Evolutionary conservation across 1,140 invertebrate genomes (phyloP).

Genomic region (Cotesia chilonis): DNA sequence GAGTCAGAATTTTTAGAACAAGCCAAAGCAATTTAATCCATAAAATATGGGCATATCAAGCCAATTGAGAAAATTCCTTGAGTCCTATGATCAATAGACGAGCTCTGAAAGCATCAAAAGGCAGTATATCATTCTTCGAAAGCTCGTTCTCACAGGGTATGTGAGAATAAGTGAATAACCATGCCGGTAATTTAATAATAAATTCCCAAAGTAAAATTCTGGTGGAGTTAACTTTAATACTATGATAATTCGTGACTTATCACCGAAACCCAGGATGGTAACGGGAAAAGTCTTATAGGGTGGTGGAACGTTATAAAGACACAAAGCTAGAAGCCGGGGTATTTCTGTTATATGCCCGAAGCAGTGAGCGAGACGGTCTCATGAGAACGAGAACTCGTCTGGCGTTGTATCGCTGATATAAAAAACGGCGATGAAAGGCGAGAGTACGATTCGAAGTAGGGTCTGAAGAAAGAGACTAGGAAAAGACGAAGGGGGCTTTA

Average conservation of each 20-base stretch:
- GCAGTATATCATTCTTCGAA: too few relatives aligned
- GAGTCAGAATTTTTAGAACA: too few relatives aligned
- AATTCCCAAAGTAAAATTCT: too few relatives aligned
- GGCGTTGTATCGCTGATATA: not conserved
- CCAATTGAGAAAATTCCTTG: too few relatives aligned
- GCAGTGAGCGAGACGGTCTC: conserved; percentile 21
- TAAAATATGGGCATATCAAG: too few relatives aligned
- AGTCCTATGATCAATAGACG: too few relatives aligned
- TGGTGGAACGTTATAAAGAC: conserved; percentile 52
- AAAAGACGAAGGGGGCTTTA: not conserved
- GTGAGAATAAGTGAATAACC: too few relatives aligned
- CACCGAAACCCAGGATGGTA: conserved; percentile 48
- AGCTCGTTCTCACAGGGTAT: too few relatives aligned
- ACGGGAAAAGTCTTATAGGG: conserved; percentile 47
- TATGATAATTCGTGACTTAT: conserved; percentile 52
- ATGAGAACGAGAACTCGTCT: conserved; percentile 17
- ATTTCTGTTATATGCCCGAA: conserved; percentile 50
- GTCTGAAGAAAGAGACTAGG: conserved; percentile 26
- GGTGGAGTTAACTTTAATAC: conserved; percentile 3
- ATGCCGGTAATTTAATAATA: too few relatives aligned
- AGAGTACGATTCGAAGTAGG: conserved; percentile 1
- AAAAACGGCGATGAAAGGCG: conserved; percentile 6
- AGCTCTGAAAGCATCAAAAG: too few relatives aligned
- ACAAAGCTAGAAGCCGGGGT: conserved; percentile 55
- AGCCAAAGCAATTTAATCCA: too few relatives aligned